A percentile compares a stretch with the other conserved stretches of the same genome.
phyloP scores from a whole-genome alignment of 2,888 invertebrate species.

The Limenitis camilla region DNA sequence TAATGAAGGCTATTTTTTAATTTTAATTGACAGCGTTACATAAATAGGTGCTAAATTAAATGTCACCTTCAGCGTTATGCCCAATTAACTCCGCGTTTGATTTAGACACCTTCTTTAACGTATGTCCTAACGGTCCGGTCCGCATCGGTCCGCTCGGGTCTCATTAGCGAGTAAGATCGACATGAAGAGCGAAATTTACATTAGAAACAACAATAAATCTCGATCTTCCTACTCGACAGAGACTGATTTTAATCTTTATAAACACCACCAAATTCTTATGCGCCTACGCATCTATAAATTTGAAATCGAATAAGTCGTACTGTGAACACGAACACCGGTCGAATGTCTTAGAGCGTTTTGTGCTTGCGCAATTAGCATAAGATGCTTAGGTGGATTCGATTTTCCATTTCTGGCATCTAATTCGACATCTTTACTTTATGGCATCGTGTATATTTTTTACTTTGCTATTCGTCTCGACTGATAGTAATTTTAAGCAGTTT shows the following conservation, averaged over 20 bases:
- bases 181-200: conserved; percentile 50
- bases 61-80: conserved; percentile 38
- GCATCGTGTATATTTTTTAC: conserved; percentile 40
- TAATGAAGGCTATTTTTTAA: conserved; percentile 23
- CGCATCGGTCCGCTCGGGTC: conserved; percentile 33
- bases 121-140: conserved; percentile 30
- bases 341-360: conserved; percentile 31
- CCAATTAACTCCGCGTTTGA: conserved; percentile 54
- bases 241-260: conserved; percentile 64
- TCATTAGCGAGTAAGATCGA: conserved; percentile 56
- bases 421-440: conserved; percentile 56
- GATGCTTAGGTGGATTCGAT: conserved; percentile 39
- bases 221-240: conserved; percentile 54
- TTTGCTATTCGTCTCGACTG: conserved; percentile 35
- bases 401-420: conserved; percentile 57
- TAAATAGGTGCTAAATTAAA: conserved; percentile 26
- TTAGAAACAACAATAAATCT: conserved; percentile 58
- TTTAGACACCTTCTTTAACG: conserved; percentile 39
- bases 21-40: conserved; percentile 41
- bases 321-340: conserved; percentile 44
- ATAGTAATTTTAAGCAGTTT: conserved; percentile 53
- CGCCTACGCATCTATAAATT: conserved; percentile 63
- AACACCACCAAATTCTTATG: conserved; percentile 53
- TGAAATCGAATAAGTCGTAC: conserved; percentile 46
- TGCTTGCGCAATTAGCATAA: conserved; percentile 59